Evolutionary conservation across 1,140 invertebrate genomes (phyloP), one percentile per base, ranked within the genome.

Genomic region (Tribolium madens): DNA sequence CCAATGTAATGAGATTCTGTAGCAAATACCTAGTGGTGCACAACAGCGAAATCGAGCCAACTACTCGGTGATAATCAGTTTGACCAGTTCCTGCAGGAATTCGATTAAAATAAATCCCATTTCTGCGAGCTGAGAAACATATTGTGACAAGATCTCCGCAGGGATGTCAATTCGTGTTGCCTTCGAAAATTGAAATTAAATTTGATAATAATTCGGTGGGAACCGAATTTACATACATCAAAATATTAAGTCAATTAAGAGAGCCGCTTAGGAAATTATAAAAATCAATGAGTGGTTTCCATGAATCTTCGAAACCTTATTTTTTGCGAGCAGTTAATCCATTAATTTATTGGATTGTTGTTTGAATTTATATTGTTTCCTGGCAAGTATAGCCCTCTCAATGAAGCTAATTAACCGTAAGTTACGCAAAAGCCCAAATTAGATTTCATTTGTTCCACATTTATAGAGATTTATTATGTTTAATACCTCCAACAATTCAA

Each of bases 51-150:
- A 18, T 57, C 15, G 21, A 21, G 52, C 52, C 17, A 15, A 50
- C 48, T 18, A 57, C 52, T 18, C 15, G 9, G 52, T 9, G 52
- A 21, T 57, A 57, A 57, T 57, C 17, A 57, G 52, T 21, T 21
- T 57, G 52, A 21, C 52, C 52, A 57, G 52, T 18, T n/a, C 15
- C 17, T 57, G 2, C 52, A 17, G 15, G 52, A 57, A 57, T 57
- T 57, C 52, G 52, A 57, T 57, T 57, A 57, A 57, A 57, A 57
- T 57, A 57, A 57, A 57, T 57, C 15, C 52, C 52, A 57, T 57
- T 57, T 21, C 17, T 57, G 52, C 3, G 17, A 57, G 15, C 18
- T 18, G 52, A 57, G 3, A 10, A 50, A 50, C 48, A 50, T 50
- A 50, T 50, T 17, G 15, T 50, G 52, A 17, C 52, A 57, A 57